A percentile compares a stretch with the other conserved stretches of the same genome.
Conservation (phyloP, 2,888 invertebrate species). For the Oligia latruncula region DNA sequence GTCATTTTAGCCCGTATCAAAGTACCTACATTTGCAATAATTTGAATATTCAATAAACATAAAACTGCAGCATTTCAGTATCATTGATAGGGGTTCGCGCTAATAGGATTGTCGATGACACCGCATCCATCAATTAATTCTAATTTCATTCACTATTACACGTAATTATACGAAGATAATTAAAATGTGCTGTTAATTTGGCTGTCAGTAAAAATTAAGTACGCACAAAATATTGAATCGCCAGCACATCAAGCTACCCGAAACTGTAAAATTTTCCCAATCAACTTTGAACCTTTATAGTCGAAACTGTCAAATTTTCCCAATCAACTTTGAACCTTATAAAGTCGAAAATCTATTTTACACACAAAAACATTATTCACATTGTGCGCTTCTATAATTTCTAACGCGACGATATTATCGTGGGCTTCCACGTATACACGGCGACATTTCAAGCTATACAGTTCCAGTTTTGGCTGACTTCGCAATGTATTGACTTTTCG, state of each 20-base stretch:
- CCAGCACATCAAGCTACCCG: too few species aligned
- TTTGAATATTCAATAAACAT: slow-evolving; percentile 26
- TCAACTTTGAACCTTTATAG: too few species aligned
- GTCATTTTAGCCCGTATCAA: neutral
- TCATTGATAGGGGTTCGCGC: slow-evolving; percentile 21
- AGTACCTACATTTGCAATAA: slow-evolving; percentile 5
- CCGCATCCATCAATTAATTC: slow-evolving; percentile 21
- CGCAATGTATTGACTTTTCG: too few species aligned
- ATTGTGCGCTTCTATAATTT: neutral
- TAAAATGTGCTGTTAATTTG: slow-evolving; percentile 11
- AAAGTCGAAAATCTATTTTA: too few species aligned
- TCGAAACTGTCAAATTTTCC: too few species aligned
- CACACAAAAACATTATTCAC: neutral
- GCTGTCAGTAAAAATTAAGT: slow-evolving; percentile 7
- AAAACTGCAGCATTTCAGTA: slow-evolving; percentile 1
- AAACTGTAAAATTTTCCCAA: too few species aligned
- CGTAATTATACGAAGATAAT: slow-evolving; percentile 21
- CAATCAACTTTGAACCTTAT: too few species aligned
- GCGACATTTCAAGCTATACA: neutral
- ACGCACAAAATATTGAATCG: neutral
- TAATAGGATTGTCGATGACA: slow-evolving; percentile 47
- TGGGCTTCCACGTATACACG: neutral
- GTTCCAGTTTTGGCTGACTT: too few species aligned
- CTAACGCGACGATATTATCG: neutral
- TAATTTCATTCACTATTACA: slow-evolving; percentile 30